Base-by-base conservation (phyloP, 2,113 vertebrate species). In the Xenotilapia flavipinnis region DNA sequence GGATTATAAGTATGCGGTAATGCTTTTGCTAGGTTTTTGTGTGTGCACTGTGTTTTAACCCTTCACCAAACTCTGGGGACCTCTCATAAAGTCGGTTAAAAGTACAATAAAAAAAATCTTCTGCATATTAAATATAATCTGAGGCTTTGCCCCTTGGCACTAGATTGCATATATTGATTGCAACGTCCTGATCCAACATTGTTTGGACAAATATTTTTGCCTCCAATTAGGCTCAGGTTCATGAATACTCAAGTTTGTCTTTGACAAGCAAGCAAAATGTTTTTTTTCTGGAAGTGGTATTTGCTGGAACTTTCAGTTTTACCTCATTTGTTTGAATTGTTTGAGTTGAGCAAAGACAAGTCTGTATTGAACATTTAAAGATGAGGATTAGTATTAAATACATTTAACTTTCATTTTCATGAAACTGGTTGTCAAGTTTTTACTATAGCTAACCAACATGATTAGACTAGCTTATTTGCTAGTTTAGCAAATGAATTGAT, bases 161-260 rank as follows among this genome's bases (percentile, higher is more conserved):
- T 4, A 70, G 5, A 23, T 70, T 42, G 5, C 38, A 42, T 15
- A 73, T 73, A 42, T 26, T 38, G 11, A n/a, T 65, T 23, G 7
- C 19, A 23, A 40, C 0, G 0, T 73, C 21, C 65, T 26, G 7
- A 73, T 45, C 21, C 21, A 45, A 26, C n/a, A 73, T 45, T 73
- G 65, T 26, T 42, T 73, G 21, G 65, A 73, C 2, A 45, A 75
- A 47, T 75, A 28, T 19, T 47, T 75, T 75, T 75, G 3, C 0
- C 23, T 10, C 0, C 42, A 47, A 75, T 7, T 75, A 28, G 68
- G 40, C 23, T 45, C 40, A 75, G 23, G 3, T 47, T 47, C 23
- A 75, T 21, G 17, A 68, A 68, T 21, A 75, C 21, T 73, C 2
- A 0, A 28, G 23, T 49, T 49, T 75, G 2, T 47, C 42, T 28